Base-by-base conservation (phyloP, 2,888 invertebrate genomes). In the Cephus nigrinus region DNA sequence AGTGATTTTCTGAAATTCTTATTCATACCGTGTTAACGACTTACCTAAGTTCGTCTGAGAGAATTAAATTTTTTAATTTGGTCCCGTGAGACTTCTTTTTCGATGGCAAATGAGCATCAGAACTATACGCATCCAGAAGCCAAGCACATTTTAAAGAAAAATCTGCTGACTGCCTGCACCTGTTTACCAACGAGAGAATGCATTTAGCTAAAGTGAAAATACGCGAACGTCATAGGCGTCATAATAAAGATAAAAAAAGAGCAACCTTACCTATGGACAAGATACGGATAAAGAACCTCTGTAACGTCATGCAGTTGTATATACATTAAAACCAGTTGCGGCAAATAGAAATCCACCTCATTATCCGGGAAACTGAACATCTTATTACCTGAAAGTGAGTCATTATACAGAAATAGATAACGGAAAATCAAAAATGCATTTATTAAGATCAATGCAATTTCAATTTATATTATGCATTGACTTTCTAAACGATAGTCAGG, bases 301-400 rank as follows among this genome's bases (percentile, higher is more conserved):
- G 99, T 99, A 84, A 99, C 96, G 91, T 99, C 99, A 88, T 96
- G 96, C 95, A 98, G 98, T 93, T 99, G 98, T 92, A 99, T 97
- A 92, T 99, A 99, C 97, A 99, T 98, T 88, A 98, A 98, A 88
- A 99, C 96, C 89, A 99, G 93, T 92, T 99, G 99, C 74, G 99
- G 99, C 91, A 99, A 94, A 93, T 99, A 99, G 92, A 99, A 98
- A 93, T 99, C 99, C 82, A 99, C 98, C 85, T 98, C 98, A 83
- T 94, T 94, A 91, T 97, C 95, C 40, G 96, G 95, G 92, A 99
- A 99, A 92, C 96, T 97, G 92, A 99, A 99, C 93, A 99, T 95
- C 92, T 98, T 97, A 93, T 99, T 99, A 83, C 98, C 95, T 95
- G 90, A 75, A 92, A 89, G 81, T 82, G 82, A 32, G 74, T 74